Evolutionary conservation across 2,113 vertebrate species (phyloP).

Genomic region (Syngnathus floridae): DNA sequence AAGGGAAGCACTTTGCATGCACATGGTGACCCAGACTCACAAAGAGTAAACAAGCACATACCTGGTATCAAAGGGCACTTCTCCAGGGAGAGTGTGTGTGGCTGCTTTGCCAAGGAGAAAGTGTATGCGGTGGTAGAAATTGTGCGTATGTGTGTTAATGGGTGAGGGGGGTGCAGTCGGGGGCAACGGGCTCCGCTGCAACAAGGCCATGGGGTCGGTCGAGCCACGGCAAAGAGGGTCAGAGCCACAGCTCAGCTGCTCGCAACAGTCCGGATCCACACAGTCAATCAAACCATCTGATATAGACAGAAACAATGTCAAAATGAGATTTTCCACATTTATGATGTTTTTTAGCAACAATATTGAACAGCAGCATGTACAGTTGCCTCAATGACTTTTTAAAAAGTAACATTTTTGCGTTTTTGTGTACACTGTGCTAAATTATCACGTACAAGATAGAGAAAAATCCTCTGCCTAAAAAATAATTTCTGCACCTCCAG

Average conservation of each 20-base stretch:
- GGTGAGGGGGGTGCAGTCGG: constrained; percentile 75
- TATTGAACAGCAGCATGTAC: not conserved
- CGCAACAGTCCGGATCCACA: constrained; percentile 93
- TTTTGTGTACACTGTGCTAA: not conserved
- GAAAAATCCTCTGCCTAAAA: constrained; percentile 18
- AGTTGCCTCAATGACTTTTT: no score
- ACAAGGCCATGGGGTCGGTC: constrained; percentile 88
- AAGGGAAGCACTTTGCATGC: constrained; percentile 17
- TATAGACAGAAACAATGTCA: constrained; percentile 33
- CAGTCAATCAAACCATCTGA: constrained; percentile 92
- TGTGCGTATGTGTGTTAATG: constrained; percentile 58
- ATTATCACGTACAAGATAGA: constrained; percentile 7
- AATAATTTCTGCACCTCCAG: constrained; percentile 5
- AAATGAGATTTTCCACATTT: not conserved
- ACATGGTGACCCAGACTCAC: constrained; percentile 2
- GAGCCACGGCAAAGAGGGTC: constrained; percentile 94
- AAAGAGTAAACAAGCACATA: constrained; percentile 56
- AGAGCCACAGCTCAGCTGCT: constrained; percentile 84
- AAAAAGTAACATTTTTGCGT: not conserved
- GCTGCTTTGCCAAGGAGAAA: constrained; percentile 92
- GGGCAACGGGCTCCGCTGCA: constrained; percentile 80
- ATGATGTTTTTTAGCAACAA: not conserved
- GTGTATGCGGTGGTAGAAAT: constrained; percentile 86
- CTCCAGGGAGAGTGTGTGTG: constrained; percentile 89
- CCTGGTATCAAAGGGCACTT: constrained; percentile 92